phyloP scores from a whole-genome alignment of 2,888 invertebrate genomes.

The Ligdia adustata region DNA sequence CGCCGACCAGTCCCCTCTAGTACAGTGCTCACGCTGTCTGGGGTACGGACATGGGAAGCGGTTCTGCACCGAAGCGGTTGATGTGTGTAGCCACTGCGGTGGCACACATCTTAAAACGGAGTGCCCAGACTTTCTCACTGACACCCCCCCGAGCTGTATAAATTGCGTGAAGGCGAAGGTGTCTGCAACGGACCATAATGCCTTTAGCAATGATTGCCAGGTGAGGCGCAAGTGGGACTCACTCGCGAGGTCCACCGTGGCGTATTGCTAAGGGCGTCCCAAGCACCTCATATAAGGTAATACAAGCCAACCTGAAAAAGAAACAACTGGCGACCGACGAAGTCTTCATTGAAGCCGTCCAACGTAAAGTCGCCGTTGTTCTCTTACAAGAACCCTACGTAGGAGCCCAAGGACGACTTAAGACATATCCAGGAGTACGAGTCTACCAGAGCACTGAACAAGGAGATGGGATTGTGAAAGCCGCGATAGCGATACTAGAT shows the following conservation, averaged over 20 bases:
- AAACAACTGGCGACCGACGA: no score
- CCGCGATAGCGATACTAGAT: no score
- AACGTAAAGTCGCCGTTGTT: no score
- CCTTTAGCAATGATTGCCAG: constrained; percentile 1
- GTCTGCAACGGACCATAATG: constrained; percentile 3
- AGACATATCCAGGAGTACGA: no score
- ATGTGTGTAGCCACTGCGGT: no score
- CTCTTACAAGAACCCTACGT: no score
- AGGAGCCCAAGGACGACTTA: no score
- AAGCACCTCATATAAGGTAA: not conserved
- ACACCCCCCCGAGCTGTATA: constrained; percentile 17
- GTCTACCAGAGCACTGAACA: no score
- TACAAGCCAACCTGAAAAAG: constrained; percentile 14
- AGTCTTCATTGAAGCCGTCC: no score
- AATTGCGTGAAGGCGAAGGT: not conserved
- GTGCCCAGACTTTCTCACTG: no score
- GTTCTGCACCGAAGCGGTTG: constrained; percentile 21
- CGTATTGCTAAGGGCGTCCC: constrained; percentile 22
- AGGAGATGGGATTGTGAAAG: no score
- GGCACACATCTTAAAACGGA: no score
- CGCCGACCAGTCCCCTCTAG: constrained; percentile 27
- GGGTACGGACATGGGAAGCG: constrained; percentile 28
- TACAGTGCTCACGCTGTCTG: constrained; percentile 33
- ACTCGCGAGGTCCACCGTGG: constrained; percentile 18
- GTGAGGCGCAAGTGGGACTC: constrained; percentile 12